A percentile compares a stretch with the other conserved stretches of the same genome.
phyloP scores from a whole-genome alignment of 1,140 invertebrate species.

The Drosophila yakuba region DNA sequence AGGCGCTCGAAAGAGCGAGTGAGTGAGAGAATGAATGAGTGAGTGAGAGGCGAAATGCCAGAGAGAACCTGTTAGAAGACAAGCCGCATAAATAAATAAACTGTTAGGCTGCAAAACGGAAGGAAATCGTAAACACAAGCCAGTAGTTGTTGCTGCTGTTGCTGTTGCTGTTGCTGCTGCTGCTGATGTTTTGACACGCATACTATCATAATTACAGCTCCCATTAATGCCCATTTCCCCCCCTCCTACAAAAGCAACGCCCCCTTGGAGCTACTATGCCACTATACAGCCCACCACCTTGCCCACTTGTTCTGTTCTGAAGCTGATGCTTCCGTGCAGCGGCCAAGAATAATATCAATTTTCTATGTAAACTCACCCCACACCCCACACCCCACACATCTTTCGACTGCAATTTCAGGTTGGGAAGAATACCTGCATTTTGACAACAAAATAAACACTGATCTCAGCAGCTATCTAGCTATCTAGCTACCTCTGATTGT shows the following conservation, averaged over 20 bases:
- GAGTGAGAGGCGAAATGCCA: slow-evolving; percentile 1
- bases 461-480: slow-evolving; percentile 37
- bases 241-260: background rate
- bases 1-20: slow-evolving; percentile 9
- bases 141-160: slow-evolving; percentile 48
- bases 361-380: slow-evolving; percentile 66
- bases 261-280: background rate
- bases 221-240: slow-evolving; percentile 39
- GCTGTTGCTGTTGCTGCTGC: slow-evolving; percentile 40
- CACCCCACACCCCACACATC: slow-evolving; percentile 21
- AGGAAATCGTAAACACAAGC: slow-evolving; percentile 81
- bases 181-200: slow-evolving; percentile 74
- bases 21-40: background rate
- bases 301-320: slow-evolving; percentile 30
- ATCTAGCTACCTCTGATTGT: slow-evolving; percentile 69
- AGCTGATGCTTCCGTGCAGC: slow-evolving; percentile 73
- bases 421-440: slow-evolving; percentile 67
- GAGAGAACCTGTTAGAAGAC: slow-evolving; percentile 76
- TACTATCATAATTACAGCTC: slow-evolving; percentile 77
- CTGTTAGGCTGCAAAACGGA: slow-evolving; percentile 78
- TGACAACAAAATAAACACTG: slow-evolving; percentile 80
- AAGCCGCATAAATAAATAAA: slow-evolving; percentile 77
- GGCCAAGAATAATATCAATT: slow-evolving; percentile 81
- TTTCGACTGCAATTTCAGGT: slow-evolving; percentile 52
- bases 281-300: slow-evolving; percentile 16